Evolutionary conservation across 2,797 vertebrate genomes (phyloP).

Genomic region (Labeo calbasu): DNA sequence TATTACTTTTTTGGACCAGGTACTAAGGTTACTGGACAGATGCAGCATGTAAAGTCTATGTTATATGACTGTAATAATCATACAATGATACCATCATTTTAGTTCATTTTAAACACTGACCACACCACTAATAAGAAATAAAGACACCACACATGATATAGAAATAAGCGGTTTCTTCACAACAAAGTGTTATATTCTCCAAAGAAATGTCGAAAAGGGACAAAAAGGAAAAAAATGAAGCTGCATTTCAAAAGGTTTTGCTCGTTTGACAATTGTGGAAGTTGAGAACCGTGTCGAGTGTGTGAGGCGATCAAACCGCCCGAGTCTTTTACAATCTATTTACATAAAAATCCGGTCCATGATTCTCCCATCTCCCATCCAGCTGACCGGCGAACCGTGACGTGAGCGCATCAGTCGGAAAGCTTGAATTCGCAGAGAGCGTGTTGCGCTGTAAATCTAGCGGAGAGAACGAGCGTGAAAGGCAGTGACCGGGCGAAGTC

Average conservation of each 20-base stretch:
- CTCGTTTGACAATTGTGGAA: slow-evolving; percentile 42
- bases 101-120: neutral
- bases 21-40: neutral
- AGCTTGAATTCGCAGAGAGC: neutral
- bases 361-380: slow-evolving; percentile 23
- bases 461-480: slow-evolving; percentile 36
- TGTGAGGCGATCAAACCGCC: neutral
- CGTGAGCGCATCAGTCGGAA: neutral
- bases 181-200: slow-evolving; percentile 73
- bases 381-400: neutral
- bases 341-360: slow-evolving; percentile 60
- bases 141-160: slow-evolving; percentile 44
- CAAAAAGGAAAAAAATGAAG: slow-evolving; percentile 61
- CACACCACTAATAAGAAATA: slow-evolving; percentile 32
- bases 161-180: slow-evolving; percentile 60
- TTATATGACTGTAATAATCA: neutral
- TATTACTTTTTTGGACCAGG: neutral
- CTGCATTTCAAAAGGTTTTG: slow-evolving; percentile 52
- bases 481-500: slow-evolving; percentile 38
- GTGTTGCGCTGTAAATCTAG: slow-evolving; percentile 25
- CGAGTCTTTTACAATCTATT: slow-evolving; percentile 69
- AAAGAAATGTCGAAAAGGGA: slow-evolving; percentile 63
- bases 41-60: neutral
- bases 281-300: slow-evolving; percentile 43
- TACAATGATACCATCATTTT: neutral